Evolutionary conservation across 2,888 invertebrate species (phyloP), one percentile per base, ranked within the genome.

Genomic region (Xestia c-nigrum): DNA sequence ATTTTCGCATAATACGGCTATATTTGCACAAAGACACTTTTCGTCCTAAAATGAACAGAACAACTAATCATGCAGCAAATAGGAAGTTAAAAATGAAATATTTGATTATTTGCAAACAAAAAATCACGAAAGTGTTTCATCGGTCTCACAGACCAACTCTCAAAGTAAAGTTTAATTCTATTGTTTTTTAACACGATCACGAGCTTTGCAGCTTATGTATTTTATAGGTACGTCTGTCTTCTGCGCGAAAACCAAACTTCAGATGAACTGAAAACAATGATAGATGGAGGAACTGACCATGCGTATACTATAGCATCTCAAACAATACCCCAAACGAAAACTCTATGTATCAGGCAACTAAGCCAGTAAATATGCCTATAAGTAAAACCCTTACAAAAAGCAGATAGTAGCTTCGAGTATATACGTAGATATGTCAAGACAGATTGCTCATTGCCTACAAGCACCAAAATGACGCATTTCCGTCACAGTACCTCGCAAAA

Each of bases 361-460:
- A 61, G n/a, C 14, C 38, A 68, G 14, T 43, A 78, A 59, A 59
- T 52, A 78, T 46, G 40, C 46, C 16, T 24, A 52, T 43, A 40
- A 14, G 14, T 52, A 72, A 46, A 74, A 31, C 19, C 70, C 1
- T 61, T 24, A 61, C n/a, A 50, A 61, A 61, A 69, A 63, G 43
- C 43, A 67, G n/a, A 63, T 16, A 47, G 7, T 52, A 46, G 21
- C 31, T 31, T 31, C 31, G 31, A 31, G 7, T 43, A 43, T 3
- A n/a, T 50, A 19, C 19, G 40, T 78, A 64, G 19, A 61, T 66
- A 72, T 64, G 59, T 72, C 80, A 61, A 74, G 73, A 78, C 71
- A 86, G 72, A 86, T 86, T 81, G 79, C 84, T 64, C 79, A 84
- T 88, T 86, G 87, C 86, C 71, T 70, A 81, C 78, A 70, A 86